Evolutionary conservation across 1,140 invertebrate genomes (phyloP), one percentile per base, ranked within the genome.

Genomic region (Helicoverpa armigera): DNA sequence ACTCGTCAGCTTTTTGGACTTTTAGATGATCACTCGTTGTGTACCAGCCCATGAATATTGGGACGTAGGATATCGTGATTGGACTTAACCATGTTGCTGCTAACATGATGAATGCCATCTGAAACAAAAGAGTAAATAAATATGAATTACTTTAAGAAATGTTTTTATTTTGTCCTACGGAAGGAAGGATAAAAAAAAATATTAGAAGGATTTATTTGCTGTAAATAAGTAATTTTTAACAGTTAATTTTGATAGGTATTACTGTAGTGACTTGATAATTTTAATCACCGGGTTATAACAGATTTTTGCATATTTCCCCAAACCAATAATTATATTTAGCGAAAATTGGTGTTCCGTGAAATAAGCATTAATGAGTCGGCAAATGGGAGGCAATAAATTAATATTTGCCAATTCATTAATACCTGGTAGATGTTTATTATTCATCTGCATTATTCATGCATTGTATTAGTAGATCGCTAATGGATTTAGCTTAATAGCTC

Each of bases 31-130:
- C 96, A 3, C 96, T 96, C 0, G 98, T 98, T 0, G 98, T 98
- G 94, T 98, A 98, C 98, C 98, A 98, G 5, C 98, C 98, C 94
- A 96, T 97, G 93, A 99, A 99, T 43, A 99, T 98, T 13, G 99
- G 99, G 18, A 99, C 96, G 91, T 99, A 99, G 2, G 98, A 99
- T 85, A 99, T 98, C 56, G 99, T 96, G 1, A 98, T 97, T 0
- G 99, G 98, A 76, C 98, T 97, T 2, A 98, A 92, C 99, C 99
- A 99, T 48, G 98, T 98, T 74, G 97, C 96, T 23, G 98, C 95
- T 79, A 99, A 95, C 98, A 99, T 99, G 73, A 98, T 96, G 61
- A 97, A 97, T 23, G 99, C 99, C 83, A 95, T 93, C 94, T 95
- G 92, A 16, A 92, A 91, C 67, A 79, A n/a, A n/a, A n/a, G n/a